Percentiles rank a stretch among this genome's conserved stretches.
phyloP scores from a whole-genome alignment of 2,888 invertebrate species.

The Hecatera dysodea region DNA sequence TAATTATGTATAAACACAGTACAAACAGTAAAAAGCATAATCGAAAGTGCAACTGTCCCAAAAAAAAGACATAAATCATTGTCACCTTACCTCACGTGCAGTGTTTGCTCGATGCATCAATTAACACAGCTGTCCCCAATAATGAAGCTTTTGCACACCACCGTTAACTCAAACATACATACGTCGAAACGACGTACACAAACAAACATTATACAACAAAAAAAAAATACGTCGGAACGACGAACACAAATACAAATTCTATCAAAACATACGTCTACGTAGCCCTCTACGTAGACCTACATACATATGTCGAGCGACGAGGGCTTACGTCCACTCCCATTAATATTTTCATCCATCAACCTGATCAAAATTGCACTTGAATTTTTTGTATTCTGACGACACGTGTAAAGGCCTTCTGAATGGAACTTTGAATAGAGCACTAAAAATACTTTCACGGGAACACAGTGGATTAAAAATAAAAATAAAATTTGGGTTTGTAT shows the following conservation, averaged over 20 bases:
- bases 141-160: neutral
- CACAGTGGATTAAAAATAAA: neutral
- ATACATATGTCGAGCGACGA: too few relatives aligned
- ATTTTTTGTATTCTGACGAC: constrained; percentile 9
- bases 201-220: neutral
- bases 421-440: neutral
- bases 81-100: constrained; percentile 1
- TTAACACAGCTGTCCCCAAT: constrained; percentile 28
- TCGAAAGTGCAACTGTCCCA: neutral
- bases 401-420: constrained; percentile 11
- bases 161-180: neutral
- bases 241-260: neutral
- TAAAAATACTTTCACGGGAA: constrained; percentile 1
- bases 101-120: constrained; percentile 34
- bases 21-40: constrained; percentile 11
- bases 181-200: constrained; percentile 13
- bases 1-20: neutral
- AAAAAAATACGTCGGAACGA: neutral
- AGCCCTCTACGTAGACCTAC: too few relatives aligned
- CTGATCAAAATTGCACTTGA: constrained; percentile 27
- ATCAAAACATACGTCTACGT: too few relatives aligned
- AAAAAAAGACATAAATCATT: constrained; percentile 20
- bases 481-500: neutral
- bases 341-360: constrained; percentile 36
- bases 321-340: constrained; percentile 21